Evolutionary conservation across 2,888 invertebrate genomes (phyloP).

Genomic region (Eristalinus aeneus): DNA sequence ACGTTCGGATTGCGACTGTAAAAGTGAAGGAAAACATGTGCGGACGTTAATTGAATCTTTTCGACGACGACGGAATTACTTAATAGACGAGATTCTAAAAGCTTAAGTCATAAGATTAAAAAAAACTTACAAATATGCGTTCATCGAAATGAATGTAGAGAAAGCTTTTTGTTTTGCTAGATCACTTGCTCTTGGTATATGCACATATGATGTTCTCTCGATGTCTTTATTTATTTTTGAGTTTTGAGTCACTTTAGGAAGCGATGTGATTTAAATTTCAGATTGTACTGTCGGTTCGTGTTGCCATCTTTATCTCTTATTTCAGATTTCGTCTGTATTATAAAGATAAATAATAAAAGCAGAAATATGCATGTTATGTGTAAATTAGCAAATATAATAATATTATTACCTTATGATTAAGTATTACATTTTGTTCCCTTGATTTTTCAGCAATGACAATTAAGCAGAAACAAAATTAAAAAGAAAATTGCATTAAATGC

Average conservation of each 20-base stretch:
- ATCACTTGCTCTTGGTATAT: slow-evolving; percentile 10
- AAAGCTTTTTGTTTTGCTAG: slow-evolving; percentile 52
- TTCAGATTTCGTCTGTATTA: no score
- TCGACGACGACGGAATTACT: slow-evolving; percentile 40
- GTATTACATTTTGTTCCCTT: no score
- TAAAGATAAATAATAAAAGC: no score
- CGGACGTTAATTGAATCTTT: slow-evolving; percentile 56
- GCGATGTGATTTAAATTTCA: slow-evolving; percentile 21
- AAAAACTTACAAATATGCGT: slow-evolving; percentile 47
- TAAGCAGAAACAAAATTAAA: no score
- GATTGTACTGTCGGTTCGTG: slow-evolving; percentile 1
- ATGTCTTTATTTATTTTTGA: no score
- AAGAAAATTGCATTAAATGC: no score
- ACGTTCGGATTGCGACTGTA: slow-evolving; percentile 43
- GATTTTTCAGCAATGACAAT: no score
- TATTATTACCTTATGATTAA: no score
- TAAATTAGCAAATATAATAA: no score
- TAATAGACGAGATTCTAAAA: slow-evolving; percentile 44
- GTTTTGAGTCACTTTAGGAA: background rate
- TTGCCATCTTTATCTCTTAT: background rate
- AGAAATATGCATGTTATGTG: no score
- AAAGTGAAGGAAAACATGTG: slow-evolving; percentile 45
- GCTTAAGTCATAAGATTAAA: slow-evolving; percentile 33
- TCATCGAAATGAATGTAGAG: slow-evolving; percentile 5
- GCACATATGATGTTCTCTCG: slow-evolving; percentile 15